A percentile compares a stretch with the other conserved stretches of the same genome.
These are phyloP conservation scores for Cheirogaleus major DNA, from an alignment of 2,797 vertebrate species.

Conservation along the genomic window DNA sequence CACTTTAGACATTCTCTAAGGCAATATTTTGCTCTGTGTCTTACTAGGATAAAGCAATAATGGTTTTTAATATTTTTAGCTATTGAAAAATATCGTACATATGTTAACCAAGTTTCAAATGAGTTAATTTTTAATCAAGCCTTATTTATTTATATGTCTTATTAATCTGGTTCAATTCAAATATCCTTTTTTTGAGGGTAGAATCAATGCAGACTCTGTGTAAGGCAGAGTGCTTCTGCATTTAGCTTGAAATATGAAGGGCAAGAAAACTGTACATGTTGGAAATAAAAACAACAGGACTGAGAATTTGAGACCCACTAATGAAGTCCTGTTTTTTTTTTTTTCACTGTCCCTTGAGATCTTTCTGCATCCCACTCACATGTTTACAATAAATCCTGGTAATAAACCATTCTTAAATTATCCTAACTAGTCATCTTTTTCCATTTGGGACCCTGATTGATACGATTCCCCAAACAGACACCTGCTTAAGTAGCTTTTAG, in stretches of 20 bases:
- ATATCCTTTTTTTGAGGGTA: background rate
- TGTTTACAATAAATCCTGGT: accelerated
- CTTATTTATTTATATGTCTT: background rate
- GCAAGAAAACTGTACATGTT: background rate
- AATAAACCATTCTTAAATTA: background rate
- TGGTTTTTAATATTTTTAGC: background rate
- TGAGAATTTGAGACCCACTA: background rate
- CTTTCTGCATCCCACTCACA: accelerated
- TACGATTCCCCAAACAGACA: background rate
- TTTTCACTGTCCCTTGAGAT: background rate
- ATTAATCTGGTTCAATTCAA: conserved; percentile 32
- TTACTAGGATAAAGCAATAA: background rate
- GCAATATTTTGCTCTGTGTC: background rate
- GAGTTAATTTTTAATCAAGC: background rate
- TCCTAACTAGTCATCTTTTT: background rate
- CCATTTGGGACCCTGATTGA: background rate
- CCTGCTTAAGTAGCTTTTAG: background rate
- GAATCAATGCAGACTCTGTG: background rate
- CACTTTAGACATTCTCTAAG: background rate
- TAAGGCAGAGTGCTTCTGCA: background rate
- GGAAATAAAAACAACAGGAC: background rate
- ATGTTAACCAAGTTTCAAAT: background rate
- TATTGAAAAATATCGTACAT: background rate
- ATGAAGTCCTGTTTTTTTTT: background rate
- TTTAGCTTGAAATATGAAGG: background rate